Base-by-base conservation (phyloP, 2,113 vertebrate species). In the Halcyon senegalensis region DNA sequence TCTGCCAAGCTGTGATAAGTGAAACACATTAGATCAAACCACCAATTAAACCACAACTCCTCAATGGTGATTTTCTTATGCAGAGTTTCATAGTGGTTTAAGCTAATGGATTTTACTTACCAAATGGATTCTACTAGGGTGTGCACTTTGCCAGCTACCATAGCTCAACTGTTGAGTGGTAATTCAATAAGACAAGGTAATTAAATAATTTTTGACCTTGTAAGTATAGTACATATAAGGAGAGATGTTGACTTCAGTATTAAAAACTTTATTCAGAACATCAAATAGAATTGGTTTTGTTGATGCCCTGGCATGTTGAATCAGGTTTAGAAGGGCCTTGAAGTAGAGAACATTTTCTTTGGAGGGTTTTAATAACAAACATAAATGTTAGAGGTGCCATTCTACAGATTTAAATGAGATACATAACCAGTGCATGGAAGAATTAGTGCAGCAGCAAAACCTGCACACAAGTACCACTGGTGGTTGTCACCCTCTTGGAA, bases 21-120 rank as follows among this genome's bases (percentile, higher is more conserved):
- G 80, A 64, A 95, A 87, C 35, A 60, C 91, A 95, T 95, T 94
- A 94, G 80, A 91, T 92, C 60, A 87, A 95, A 93, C 91, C 89
- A 89, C 89, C 53, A 84, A 56, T 87, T 92, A 87, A 94, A 95
- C 95, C 95, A 95, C 94, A 95, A 1, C 39, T 84, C 77, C 84
- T 94, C 75, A 77, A 92, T 75, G 66, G 74, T 72, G 51, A 91
- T 81, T 95, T 89, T 96, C 77, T 84, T 84, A 64, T 60, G 81
- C 43, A 46, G 60, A 53, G 69, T 91, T 95, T 87, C 73, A 68
- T 56, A 81, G 87, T 72, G 80, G 80, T 89, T 95, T 97, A 92
- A 94, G 30, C 48, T 96, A 97, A 97, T 95, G 95, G 87, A 88
- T 92, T 97, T 95, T 94, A 89, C 87, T 94, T 83, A 89, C 64